Evolutionary conservation across 1,140 invertebrate genomes (phyloP), one percentile per base, ranked within the genome.

Genomic region (Sinonovacula constricta): DNA sequence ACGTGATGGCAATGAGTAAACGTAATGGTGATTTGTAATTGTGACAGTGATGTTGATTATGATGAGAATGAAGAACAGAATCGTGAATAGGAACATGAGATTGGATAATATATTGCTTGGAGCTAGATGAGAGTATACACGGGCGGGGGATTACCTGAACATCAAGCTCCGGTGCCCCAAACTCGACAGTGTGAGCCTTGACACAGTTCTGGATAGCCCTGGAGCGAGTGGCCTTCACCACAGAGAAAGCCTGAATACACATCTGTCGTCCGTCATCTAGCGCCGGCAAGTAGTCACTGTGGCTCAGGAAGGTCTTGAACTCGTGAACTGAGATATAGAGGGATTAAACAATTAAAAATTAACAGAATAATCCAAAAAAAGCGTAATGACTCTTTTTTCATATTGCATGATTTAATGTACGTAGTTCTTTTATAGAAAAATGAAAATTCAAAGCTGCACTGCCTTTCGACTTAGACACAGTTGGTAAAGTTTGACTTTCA

Each of bases 231-330:
- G 2, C 14, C 5, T 49, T 14, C 4, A 74, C 70, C 7, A 74
- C 36, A 14, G 70, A 34, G n/a, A 18, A 63, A 7, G 70, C 70
- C 22, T 74, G 70, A 2, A 74, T 63, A 24, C 39, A n/a, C 57
- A 74, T 74, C 15, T 26, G 26, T 18, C 70, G 26, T 2, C 39
- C 70, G 2, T 60, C 56, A 31, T 63, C 70, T 10, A 74, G 28
- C 4, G 62, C 7, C 3, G 12, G 0, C 12, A 62, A 28, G 39
- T 74, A 74, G 0, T 74, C 70, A 0, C 7, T 5, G 14, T 7
- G 12, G n/a, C 53, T 74, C 14, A 74, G 49, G 18, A 39, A 51
- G n/a, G n/a, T 14, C 15, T 49, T 60, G 24, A 45, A 74, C 45
- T 63, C 60, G 26, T 74, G 26, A 5, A 18, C 70, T 74, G 34